These are phyloP conservation scores for Cydia fagiglandana DNA, from an alignment of 1,140 invertebrate genomes.

Conservation along the genomic window DNA sequence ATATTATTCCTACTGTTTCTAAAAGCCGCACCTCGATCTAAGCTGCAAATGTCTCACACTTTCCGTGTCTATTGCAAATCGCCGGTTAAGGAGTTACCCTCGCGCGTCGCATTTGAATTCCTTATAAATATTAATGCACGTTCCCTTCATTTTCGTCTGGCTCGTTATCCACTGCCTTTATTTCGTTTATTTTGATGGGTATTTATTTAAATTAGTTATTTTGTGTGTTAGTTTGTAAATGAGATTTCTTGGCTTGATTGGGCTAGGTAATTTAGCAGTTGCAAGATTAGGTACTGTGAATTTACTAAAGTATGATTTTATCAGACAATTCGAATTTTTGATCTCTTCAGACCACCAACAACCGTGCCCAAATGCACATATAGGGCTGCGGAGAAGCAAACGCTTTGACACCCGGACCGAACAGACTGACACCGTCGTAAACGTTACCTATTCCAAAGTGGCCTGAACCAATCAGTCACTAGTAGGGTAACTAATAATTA, in stretches of 20 bases:
- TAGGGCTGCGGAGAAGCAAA: background rate
- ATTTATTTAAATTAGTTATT: conserved; percentile 15
- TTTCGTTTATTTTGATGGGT: conserved; percentile 24
- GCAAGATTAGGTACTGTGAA: too few relatives aligned
- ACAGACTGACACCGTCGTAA: background rate
- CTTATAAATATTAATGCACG: conserved; percentile 45
- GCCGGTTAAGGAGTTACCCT: conserved; percentile 36
- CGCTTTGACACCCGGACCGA: background rate
- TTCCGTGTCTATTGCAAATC: conserved; percentile 21
- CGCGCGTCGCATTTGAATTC: conserved; percentile 41
- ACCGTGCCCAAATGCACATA: background rate
- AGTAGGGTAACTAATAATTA: background rate
- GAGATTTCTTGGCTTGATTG: background rate
- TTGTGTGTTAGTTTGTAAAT: conserved; percentile 17
- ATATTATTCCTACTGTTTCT: too few relatives aligned
- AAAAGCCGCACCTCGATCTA: too few relatives aligned
- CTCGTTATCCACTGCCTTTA: conserved; percentile 33
- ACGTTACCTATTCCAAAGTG: background rate
- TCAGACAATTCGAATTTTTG: too few relatives aligned
- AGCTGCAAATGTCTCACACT: background rate
- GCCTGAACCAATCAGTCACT: background rate
- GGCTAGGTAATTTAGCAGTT: background rate
- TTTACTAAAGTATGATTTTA: too few relatives aligned
- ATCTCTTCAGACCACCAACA: background rate
- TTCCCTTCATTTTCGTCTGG: conserved; percentile 36